phyloP scores from a whole-genome alignment of 2,888 invertebrate genomes.

The Gastrophysa polygoni region DNA sequence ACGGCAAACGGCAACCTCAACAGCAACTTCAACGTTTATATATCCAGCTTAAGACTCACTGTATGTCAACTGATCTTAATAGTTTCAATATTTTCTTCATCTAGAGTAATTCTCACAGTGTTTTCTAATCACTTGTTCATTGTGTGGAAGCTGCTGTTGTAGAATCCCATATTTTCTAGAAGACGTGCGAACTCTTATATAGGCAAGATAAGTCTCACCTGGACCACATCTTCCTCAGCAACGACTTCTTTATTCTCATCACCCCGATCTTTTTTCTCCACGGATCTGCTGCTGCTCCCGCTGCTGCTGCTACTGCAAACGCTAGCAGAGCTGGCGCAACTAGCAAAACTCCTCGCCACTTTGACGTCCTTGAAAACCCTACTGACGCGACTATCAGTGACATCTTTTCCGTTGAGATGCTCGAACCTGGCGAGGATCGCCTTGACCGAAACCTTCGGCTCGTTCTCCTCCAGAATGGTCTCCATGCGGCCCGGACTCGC shows the following conservation, averaged over 20 bases:
- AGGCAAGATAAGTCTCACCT: too few relatives aligned
- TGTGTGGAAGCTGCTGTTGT: too few relatives aligned
- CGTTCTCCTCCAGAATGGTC: conserved; percentile 80
- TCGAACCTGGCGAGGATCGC: conserved; percentile 84
- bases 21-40: too few relatives aligned
- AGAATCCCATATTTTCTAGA: too few relatives aligned
- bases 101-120: too few relatives aligned
- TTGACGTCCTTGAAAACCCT: conserved; percentile 25
- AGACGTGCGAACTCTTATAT: too few relatives aligned
- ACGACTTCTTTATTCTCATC: neutral
- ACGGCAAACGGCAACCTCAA: too few relatives aligned
- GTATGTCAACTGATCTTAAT: too few relatives aligned
- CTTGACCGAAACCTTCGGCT: conserved; percentile 83
- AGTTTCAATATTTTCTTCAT: too few relatives aligned
- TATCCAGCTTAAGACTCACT: too few relatives aligned
- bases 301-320: conserved; percentile 8
- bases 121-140: too few relatives aligned
- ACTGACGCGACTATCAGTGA: conserved; percentile 27
- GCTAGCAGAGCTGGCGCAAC: conserved; percentile 20
- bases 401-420: conserved; percentile 56
- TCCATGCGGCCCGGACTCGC: conserved; percentile 65
- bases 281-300: neutral
- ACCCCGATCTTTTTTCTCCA: neutral
- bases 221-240: neutral
- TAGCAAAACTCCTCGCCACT: conserved; percentile 14